A percentile compares a stretch with the other conserved stretches of the same genome.
Evolutionary conservation across 1,140 invertebrate species (phyloP).

Genomic region (Cotesia glomerata): DNA sequence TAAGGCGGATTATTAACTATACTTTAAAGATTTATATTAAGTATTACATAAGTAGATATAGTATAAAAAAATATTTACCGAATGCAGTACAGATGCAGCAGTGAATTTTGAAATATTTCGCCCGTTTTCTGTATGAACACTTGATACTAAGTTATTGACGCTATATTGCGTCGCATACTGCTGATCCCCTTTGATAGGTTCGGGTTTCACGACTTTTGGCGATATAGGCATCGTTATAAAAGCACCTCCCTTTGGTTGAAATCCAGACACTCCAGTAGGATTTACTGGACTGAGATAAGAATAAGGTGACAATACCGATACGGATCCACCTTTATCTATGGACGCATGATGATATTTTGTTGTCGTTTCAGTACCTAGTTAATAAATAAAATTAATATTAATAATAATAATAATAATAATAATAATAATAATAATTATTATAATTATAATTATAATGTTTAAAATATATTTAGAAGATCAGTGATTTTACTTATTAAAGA

Average conservation of each 20-base stretch:
- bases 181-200: conserved; percentile 52
- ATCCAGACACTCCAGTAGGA: conserved; percentile 79
- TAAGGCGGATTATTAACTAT: no score
- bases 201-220: conserved; percentile 64
- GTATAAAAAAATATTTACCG: conserved; percentile 45
- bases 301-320: conserved; percentile 64
- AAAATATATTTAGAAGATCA: no score
- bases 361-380: conserved; percentile 61
- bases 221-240: conserved; percentile 84
- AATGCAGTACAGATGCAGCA: conserved; percentile 54
- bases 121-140: conserved; percentile 55
- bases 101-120: conserved; percentile 55
- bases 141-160: conserved; percentile 56
- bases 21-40: no score
- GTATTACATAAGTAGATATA: not conserved
- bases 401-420: not conserved
- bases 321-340: conserved; percentile 54
- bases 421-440: not conserved
- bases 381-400: conserved; percentile 27
- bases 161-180: conserved; percentile 58
- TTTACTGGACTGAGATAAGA: conserved; percentile 76
- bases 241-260: conserved; percentile 86
- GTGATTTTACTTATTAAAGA: no score
- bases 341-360: conserved; percentile 61
- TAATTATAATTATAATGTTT: no score